phyloP scores from a whole-genome alignment of 2,113 vertebrate genomes.

The Cromileptes altivelis region DNA sequence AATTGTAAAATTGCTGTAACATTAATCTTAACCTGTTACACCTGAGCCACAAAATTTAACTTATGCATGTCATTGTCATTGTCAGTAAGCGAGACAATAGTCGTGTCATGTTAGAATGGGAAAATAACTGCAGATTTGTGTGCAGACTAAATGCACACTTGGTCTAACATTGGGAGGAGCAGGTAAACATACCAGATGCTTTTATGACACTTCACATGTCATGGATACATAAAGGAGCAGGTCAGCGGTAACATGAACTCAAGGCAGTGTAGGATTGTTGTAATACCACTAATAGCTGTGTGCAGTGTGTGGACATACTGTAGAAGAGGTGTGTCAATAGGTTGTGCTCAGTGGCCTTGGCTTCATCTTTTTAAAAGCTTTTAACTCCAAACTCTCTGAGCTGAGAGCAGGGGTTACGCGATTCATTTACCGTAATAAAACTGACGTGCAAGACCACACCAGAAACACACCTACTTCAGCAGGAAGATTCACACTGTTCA shows the following conservation, averaged over 20 bases:
- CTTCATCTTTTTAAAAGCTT: not conserved
- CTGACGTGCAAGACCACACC: not conserved
- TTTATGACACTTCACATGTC: slow-evolving; percentile 40
- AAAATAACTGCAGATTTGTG: slow-evolving; percentile 10
- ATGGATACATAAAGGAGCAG: not conserved
- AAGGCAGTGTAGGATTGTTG: slow-evolving; percentile 7
- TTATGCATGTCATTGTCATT: too few species aligned
- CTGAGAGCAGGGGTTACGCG: not conserved
- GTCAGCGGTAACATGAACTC: slow-evolving; percentile 33
- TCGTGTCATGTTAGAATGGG: not conserved
- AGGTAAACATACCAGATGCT: slow-evolving; percentile 45
- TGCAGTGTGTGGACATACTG: not conserved
- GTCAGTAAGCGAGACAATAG: not conserved
- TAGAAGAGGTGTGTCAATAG: not conserved
- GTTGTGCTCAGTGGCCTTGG: not conserved
- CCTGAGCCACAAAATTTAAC: not conserved
- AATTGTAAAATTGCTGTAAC: not conserved
- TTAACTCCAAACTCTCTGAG: not conserved
- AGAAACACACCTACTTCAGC: not conserved
- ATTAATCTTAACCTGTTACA: not conserved
- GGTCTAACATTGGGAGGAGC: slow-evolving; percentile 14
- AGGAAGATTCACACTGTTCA: not conserved
- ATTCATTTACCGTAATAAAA: not conserved
- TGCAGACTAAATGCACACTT: not conserved
- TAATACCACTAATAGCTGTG: slow-evolving; percentile 28